A percentile compares a stretch with the other conserved stretches of the same genome.
These are phyloP conservation scores for Montipora foliosa DNA, from an alignment of 64 coral and sea anemone genomes.

Conservation along the genomic window DNA sequence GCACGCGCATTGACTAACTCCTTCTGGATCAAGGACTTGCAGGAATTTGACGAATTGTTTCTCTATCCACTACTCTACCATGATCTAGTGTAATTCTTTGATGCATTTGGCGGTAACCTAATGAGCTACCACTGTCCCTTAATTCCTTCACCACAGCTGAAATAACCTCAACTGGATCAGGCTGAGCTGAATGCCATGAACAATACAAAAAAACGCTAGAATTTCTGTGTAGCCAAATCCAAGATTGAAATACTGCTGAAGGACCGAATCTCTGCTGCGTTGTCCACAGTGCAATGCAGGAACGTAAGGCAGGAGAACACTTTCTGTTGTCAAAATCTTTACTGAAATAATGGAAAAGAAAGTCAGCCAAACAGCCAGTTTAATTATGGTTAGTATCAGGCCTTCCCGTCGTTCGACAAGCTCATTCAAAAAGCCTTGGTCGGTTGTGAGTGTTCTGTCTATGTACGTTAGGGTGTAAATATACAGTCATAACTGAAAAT, in stretches of 20 bases:
- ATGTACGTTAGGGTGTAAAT: too few species aligned
- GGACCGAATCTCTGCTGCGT: conserved; percentile 21
- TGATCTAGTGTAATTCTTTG: conserved; percentile 61
- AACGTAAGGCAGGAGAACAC: conserved; percentile 48
- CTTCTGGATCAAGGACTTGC: conserved; percentile 36
- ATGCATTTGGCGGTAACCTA: conserved; percentile 71
- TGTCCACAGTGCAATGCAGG: conserved; percentile 5
- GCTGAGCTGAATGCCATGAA: conserved; percentile 27
- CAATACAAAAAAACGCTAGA: conserved; percentile 54
- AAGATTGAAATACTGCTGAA: conserved; percentile 47
- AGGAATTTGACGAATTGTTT: conserved; percentile 29
- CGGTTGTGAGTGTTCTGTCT: background rate
- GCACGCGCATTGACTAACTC: conserved; percentile 30
- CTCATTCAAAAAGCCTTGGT: background rate
- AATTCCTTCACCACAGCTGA: conserved; percentile 65
- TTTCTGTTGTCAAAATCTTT: background rate
- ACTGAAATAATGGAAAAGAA: conserved; percentile 13
- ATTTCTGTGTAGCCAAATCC: conserved; percentile 60
- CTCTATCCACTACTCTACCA: conserved; percentile 26
- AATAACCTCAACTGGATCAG: conserved; percentile 32
- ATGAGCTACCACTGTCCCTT: conserved; percentile 21
- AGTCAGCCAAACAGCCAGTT: background rate
- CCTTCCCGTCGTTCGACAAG: background rate
- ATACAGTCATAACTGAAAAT: too few species aligned
- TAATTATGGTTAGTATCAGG: background rate